Base-by-base conservation (phyloP, 2,888 invertebrate species). In the Drosophila paucipuncta region DNA sequence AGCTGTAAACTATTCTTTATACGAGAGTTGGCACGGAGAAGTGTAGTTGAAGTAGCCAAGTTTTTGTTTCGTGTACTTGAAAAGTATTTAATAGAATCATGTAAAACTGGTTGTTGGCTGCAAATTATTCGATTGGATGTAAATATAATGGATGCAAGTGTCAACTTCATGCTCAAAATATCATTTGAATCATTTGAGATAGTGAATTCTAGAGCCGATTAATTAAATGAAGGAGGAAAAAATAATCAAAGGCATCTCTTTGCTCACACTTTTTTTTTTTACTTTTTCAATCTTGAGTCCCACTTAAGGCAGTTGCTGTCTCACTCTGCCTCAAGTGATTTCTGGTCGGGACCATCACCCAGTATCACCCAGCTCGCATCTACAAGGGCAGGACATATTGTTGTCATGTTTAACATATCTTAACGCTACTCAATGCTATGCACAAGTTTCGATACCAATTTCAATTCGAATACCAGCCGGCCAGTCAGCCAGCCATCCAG, bases 361-460 rank as follows among this genome's bases (percentile, higher is more conserved):
- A 31, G 66, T 71, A 78, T 80, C 76, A 60, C 63, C 70, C 73
- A 53, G 35, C 73, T 78, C 66, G 68, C 73, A 76, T 89, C 76
- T 72, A 73, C 80, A 76, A 73, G 60, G 41, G 43, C 60, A 61
- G 88, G 92, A 91, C 90, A 90, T 91, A 91, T 91, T 91, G 91
- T 91, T 91, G 83, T 86, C 89, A 83, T 91, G 91, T 91, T 91
- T 91, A 91, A 91, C 92, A 91, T 91, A 91, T 91, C 85, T 85
- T 84, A 85, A 80, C 89, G 81, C 86, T 79, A 83, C 84, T 75
- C 77, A 82, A 78, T 70, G 85, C 83, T 82, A 84, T 87, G 83
- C 72, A 76, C 60, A 61, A 35, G 53, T 41, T 55, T 22, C 58
- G 43, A 69, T 41, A 31, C 31, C 67, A 39, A 58, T 61, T 65